Conservation (phyloP, 2,888 invertebrate species). For the Buathra laborator region DNA sequence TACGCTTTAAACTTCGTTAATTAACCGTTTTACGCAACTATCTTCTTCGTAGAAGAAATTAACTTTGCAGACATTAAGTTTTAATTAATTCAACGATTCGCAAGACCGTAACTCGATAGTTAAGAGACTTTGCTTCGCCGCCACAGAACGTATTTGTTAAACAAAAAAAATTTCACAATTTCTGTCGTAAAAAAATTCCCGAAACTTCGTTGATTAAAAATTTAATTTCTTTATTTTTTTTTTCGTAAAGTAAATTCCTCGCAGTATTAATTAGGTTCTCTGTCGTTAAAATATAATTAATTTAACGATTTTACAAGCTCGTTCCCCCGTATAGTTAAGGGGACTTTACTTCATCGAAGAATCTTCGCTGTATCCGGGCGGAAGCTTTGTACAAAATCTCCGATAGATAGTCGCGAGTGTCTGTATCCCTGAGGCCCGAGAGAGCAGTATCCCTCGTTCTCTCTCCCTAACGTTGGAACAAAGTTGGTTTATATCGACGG, state of each 20-base stretch:
- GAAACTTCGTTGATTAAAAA: constrained; percentile 1
- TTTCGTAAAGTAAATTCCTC: background rate
- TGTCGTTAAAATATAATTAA: constrained; percentile 15
- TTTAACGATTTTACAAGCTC: background rate
- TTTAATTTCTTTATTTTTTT: background rate
- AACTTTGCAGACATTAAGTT: too few species aligned
- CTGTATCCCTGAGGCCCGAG: background rate
- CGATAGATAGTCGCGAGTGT: background rate
- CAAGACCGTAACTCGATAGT: too few species aligned
- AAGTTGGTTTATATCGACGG: constrained; percentile 54
- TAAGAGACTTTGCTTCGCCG: too few species aligned
- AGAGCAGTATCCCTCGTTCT: background rate
- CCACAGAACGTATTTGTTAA: too few species aligned
- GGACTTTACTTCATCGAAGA: constrained; percentile 20
- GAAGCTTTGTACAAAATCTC: background rate
- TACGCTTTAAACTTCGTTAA: constrained; percentile 1
- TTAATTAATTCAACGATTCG: too few species aligned
- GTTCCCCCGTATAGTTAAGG: background rate
- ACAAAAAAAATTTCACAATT: too few species aligned
- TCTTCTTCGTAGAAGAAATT: too few species aligned
- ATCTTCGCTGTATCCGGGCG: background rate
- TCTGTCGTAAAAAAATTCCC: too few species aligned
- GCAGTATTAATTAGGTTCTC: background rate
- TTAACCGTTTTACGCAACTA: background rate
- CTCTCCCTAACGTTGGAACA: background rate